Conservation (phyloP, 2,113 vertebrate species). For the Phodopus roborovskii region DNA sequence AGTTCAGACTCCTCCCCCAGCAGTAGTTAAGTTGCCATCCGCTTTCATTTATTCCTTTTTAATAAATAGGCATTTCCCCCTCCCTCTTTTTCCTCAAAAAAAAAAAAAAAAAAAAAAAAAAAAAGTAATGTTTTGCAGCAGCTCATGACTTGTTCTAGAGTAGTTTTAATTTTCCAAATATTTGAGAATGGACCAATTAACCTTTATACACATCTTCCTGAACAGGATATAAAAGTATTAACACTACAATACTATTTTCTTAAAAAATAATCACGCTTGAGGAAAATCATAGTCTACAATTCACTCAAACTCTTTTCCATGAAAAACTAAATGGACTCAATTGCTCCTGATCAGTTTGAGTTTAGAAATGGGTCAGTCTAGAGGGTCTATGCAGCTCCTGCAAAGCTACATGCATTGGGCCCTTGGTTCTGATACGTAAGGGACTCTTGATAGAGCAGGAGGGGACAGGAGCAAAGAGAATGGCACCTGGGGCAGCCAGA, state of each 20-base stretch:
- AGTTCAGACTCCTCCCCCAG: conserved; percentile 61
- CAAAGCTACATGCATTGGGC: neutral
- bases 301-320: conserved; percentile 43
- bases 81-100: conserved; percentile 3
- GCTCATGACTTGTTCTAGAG: conserved; percentile 27
- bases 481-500: rapidly evolving
- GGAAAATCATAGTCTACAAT: conserved; percentile 45
- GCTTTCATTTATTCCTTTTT: conserved; percentile 71
- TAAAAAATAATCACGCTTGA: conserved; percentile 55
- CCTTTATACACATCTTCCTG: conserved; percentile 44
- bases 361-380: neutral
- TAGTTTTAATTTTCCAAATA: conserved; percentile 50
- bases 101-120: conserved; percentile 62
- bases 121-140: conserved; percentile 6
- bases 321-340: conserved; percentile 11
- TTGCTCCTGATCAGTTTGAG: neutral
- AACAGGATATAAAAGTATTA: conserved; percentile 18
- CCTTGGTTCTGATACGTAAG: neutral
- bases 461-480: neutral
- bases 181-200: conserved; percentile 49
- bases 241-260: conserved; percentile 31
- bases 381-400: neutral
- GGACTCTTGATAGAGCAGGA: neutral
- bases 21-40: conserved; percentile 55
- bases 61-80: conserved; percentile 60